Base-by-base conservation (phyloP, 2,888 invertebrate genomes). In the Pyrgus malvae region DNA sequence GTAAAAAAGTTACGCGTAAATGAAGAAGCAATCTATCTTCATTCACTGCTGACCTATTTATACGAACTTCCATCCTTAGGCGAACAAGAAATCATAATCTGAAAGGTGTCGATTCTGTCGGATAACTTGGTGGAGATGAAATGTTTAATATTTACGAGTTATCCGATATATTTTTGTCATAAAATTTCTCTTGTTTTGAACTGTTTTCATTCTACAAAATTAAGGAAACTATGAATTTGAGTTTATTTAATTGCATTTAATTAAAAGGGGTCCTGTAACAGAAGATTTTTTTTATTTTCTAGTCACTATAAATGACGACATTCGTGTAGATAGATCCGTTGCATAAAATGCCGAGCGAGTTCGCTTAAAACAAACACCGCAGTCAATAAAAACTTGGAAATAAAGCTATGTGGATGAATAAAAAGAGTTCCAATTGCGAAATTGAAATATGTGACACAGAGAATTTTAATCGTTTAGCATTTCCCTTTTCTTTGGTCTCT, bases 11-110 rank as follows among this genome's bases (percentile, higher is more conserved):
- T 49, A 35, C 16, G n/a, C 37, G 37, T 21, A 44, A 19, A 44
- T 44, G 27, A 40, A 17, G 54, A 42, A 41, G 46, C 33, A 42
- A 51, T 51, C 51, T 29, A 44, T 51, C 51, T 51, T 51, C 51
- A 29, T 51, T 37, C 29, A 37, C 27, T 14, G 37, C 44, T 51
- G 44, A 50, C 41, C 41, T 50, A 42, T 42, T 50, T 42, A 50
- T 41, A 16, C 11, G 17, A 17, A 7, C n/a, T 35, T 40, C 31
- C 31, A 16, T 41, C 29, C 49, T 41, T 21, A 35, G 42, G 9
- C 23, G 33, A 25, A 21, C 9, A 35, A 46, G 33, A 33, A 9
- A 33, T 33, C 33, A 14, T 33, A 33, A 35, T 33, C 35, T 23
- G 31, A 12, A 19, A 14, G 11, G 12, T 33, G n/a, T 35, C 35